phyloP scores from a whole-genome alignment of 2,113 vertebrate species.

The rat (Rattus norvegicus) region DNA sequence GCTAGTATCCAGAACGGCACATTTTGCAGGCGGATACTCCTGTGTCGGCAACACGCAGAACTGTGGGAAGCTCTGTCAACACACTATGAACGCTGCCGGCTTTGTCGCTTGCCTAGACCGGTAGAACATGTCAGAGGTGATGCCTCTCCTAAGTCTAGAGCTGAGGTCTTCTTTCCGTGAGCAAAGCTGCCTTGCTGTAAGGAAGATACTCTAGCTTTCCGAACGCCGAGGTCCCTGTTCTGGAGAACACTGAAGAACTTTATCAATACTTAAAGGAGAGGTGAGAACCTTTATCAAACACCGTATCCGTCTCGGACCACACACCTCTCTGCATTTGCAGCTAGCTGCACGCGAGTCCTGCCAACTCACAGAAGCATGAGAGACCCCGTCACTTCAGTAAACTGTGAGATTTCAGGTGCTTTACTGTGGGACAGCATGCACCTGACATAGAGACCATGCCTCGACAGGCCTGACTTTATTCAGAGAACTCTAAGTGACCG shows the following conservation, averaged over 20 bases:
- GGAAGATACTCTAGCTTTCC: neutral
- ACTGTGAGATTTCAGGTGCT: neutral
- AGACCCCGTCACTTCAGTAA: neutral
- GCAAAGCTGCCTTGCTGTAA: neutral
- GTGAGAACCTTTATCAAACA: neutral
- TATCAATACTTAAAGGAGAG: neutral
- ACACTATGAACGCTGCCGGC: neutral
- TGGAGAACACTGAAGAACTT: neutral
- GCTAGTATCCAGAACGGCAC: neutral
- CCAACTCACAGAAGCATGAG: neutral
- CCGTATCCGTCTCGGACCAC: neutral
- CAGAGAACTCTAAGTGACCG: neutral
- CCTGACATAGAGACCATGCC: neutral
- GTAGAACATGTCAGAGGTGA: neutral
- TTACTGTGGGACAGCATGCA: neutral
- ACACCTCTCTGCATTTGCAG: neutral
- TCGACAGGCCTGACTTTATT: neutral
- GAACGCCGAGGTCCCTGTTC: neutral
- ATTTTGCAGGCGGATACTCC: neutral
- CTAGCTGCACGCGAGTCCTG: neutral
- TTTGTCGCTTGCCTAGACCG: neutral
- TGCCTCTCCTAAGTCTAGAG: neutral
- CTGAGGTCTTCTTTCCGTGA: neutral
- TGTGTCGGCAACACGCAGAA: neutral
- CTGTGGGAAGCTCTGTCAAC: neutral